Percentiles rank a stretch among this genome's conserved stretches.
These are phyloP conservation scores for Pangasius sanitwongsei DNA, from an alignment of 2,797 vertebrate species.

Conservation along the genomic window DNA sequence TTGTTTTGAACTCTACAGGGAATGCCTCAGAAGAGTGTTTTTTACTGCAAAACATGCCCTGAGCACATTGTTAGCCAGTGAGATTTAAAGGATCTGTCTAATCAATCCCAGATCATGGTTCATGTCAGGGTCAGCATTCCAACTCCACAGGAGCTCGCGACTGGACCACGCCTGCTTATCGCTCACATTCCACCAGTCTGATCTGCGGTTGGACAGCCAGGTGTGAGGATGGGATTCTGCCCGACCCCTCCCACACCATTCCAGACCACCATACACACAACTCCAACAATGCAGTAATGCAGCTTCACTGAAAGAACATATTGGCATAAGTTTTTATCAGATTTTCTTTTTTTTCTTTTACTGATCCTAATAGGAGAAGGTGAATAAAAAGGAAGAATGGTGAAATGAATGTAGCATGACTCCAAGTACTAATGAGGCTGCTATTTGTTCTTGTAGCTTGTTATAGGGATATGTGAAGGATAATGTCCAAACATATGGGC, in stretches of 20 bases:
- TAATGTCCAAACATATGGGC: slow-evolving; percentile 53
- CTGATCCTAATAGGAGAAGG: slow-evolving; percentile 50
- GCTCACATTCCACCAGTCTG: slow-evolving; percentile 39
- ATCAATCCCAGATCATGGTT: slow-evolving; percentile 66
- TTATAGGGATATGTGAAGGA: slow-evolving; percentile 46
- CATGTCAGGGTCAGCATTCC: slow-evolving; percentile 60
- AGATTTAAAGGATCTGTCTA: slow-evolving; percentile 66
- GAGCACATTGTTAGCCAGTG: slow-evolving; percentile 67
- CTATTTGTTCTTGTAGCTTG: slow-evolving; percentile 54
- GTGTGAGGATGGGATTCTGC: slow-evolving; percentile 48
- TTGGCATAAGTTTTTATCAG: slow-evolving; percentile 50
- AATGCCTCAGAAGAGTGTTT: slow-evolving; percentile 62
- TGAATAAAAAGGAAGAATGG: slow-evolving; percentile 53
- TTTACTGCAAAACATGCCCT: slow-evolving; percentile 66
- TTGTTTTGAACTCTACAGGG: slow-evolving; percentile 68
- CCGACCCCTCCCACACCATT: background rate
- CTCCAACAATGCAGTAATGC: slow-evolving; percentile 36
- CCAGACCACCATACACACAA: slow-evolving; percentile 1
- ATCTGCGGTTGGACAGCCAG: slow-evolving; percentile 46
- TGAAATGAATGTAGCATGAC: slow-evolving; percentile 44
- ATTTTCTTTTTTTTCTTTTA: slow-evolving; percentile 43
- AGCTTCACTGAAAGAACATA: slow-evolving; percentile 39
- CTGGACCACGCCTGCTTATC: slow-evolving; percentile 40
- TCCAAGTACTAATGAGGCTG: slow-evolving; percentile 59
- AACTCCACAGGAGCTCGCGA: slow-evolving; percentile 52